A percentile compares a stretch with the other conserved stretches of the same genome.
Evolutionary conservation across 30 jellyfish, hydroid and myxozoan genomes (phyloP).

Genomic region (Aurelia aurita): DNA sequence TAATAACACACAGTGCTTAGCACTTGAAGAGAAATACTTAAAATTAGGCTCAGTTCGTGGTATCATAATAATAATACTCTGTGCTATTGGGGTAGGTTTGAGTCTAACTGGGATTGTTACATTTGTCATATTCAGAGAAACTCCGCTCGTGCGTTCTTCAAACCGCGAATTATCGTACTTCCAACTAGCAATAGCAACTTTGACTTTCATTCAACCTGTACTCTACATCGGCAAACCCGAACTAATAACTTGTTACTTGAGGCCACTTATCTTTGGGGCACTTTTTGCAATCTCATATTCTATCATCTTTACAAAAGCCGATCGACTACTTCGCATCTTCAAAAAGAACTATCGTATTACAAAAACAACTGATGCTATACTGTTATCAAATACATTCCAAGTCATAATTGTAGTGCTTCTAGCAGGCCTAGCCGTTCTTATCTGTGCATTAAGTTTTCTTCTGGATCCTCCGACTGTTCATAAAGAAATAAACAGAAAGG

Average conservation of each 20-base stretch:
- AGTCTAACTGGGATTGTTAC: conserved; percentile 14
- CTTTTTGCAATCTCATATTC: conserved; percentile 63
- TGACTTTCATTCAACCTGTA: conserved; percentile 37
- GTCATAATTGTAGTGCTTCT: conserved; percentile 10
- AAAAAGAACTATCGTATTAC: conserved; percentile 44
- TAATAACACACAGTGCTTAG: conserved; percentile 44
- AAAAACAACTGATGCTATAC: conserved; percentile 6
- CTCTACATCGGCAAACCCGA: conserved; percentile 40
- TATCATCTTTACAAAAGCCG: conserved; percentile 63
- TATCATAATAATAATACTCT: background rate
- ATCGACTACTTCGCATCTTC: conserved; percentile 78
- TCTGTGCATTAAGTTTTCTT: conserved; percentile 11
- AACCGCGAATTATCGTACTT: conserved; percentile 57
- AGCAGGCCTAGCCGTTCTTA: conserved; percentile 28
- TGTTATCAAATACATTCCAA: conserved; percentile 55
- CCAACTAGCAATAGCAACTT: conserved; percentile 37
- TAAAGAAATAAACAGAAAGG: background rate
- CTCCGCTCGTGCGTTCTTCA: conserved; percentile 71
- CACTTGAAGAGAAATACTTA: conserved; percentile 16
- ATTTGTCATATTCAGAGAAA: conserved; percentile 24
- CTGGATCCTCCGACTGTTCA: conserved; percentile 31
- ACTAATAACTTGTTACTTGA: conserved; percentile 37
- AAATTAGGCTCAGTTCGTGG: conserved; percentile 23
- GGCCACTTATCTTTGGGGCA: conserved; percentile 48
- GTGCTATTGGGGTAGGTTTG: conserved; percentile 33